Percentiles rank a stretch among this genome's conserved stretches.
phyloP scores from a whole-genome alignment of 2,888 invertebrate species.

The Dynastes maya region DNA sequence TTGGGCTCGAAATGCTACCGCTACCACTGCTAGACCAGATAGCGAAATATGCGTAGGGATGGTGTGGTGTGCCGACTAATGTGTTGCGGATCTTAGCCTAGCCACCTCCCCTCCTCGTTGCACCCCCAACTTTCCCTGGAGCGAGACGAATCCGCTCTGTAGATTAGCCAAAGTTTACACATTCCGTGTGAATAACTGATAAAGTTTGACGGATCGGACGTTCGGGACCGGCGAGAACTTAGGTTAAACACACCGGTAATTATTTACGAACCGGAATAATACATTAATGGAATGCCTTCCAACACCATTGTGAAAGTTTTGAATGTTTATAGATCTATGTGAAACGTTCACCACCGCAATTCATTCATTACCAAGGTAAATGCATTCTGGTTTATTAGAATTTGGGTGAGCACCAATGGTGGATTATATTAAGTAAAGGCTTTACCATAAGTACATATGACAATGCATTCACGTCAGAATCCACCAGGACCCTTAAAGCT shows the following conservation, averaged over 20 bases:
- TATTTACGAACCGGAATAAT: constrained; percentile 39
- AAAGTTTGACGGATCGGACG: constrained; percentile 47
- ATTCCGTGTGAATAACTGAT: constrained; percentile 48
- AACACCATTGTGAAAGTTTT: too few relatives aligned
- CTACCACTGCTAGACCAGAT: constrained; percentile 6
- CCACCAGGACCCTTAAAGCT: too few relatives aligned
- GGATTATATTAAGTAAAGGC: too few relatives aligned
- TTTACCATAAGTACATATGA: too few relatives aligned
- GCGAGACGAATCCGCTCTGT: constrained; percentile 39
- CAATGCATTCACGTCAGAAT: too few relatives aligned
- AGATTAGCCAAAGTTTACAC: constrained; percentile 49
- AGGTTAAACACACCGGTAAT: constrained; percentile 46
- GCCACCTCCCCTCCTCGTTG: background rate
- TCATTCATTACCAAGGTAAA: too few relatives aligned
- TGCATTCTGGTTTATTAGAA: too few relatives aligned
- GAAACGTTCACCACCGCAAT: too few relatives aligned
- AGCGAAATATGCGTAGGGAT: constrained; percentile 37
- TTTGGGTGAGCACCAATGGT: too few relatives aligned
- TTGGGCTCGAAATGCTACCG: constrained; percentile 5
- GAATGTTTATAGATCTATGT: too few relatives aligned
- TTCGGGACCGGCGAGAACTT: constrained; percentile 40
- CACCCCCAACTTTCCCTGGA: background rate
- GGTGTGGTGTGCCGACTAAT: constrained; percentile 38
- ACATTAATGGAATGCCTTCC: constrained; percentile 30
- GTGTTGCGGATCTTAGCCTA: constrained; percentile 27